Conservation (phyloP, 2,797 vertebrate species). For the Strix occidentalis region DNA sequence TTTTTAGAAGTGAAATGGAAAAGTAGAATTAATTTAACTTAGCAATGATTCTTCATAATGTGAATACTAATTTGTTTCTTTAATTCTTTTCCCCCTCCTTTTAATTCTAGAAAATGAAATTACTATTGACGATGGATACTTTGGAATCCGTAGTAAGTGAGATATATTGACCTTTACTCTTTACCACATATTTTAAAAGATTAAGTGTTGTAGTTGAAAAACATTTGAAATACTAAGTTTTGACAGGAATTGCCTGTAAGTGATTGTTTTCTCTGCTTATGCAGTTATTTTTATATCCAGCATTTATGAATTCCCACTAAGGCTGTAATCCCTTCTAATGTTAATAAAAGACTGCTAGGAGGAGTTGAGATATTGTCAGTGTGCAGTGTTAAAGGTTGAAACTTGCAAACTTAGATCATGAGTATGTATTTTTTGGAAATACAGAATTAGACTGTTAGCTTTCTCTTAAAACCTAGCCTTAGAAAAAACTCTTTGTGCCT, state of each 20-base stretch:
- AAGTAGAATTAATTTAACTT: slow-evolving; percentile 34
- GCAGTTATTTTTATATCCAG: neutral
- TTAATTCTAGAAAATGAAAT: slow-evolving; percentile 83
- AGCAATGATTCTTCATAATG: neutral
- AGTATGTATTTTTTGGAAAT: neutral
- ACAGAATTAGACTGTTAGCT: neutral
- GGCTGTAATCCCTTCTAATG: neutral
- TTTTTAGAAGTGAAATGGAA: slow-evolving; percentile 19
- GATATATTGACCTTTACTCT: neutral
- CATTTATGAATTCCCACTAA: neutral
- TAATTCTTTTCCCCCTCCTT: slow-evolving; percentile 53
- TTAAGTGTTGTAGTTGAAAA: neutral
- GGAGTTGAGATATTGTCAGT: neutral
- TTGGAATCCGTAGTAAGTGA: slow-evolving; percentile 93
- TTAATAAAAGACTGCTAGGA: neutral
- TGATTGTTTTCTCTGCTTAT: neutral
- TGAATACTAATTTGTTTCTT: slow-evolving; percentile 49
- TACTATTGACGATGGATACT: slow-evolving; percentile 85
- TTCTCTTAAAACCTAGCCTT: neutral
- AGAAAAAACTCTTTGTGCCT: neutral
- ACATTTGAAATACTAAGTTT: neutral
- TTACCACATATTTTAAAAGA: neutral
- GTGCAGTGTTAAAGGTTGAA: neutral
- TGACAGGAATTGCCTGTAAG: neutral
- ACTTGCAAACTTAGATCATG: neutral